Evolutionary conservation across 2,797 vertebrate species (phyloP), one percentile per base, ranked within the genome.

Genomic region (Gallinago nigripennis): DNA sequence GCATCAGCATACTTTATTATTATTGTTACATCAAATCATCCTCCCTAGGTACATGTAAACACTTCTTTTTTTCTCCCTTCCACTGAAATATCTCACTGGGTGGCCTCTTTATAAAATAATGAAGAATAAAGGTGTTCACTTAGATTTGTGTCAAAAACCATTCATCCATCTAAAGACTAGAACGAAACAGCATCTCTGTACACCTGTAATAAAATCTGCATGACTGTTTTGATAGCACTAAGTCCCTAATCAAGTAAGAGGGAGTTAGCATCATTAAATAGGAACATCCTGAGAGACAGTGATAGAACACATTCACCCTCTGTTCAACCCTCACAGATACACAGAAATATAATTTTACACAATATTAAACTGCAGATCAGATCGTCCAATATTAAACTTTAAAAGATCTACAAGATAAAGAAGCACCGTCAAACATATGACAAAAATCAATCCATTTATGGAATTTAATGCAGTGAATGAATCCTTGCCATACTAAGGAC

Each of bases 141-240:
- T 11, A 58, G 66, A 82, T 84, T 37, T 75, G 81, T 72, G 68
- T 73, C 18, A 76, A 64, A 64, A 86, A 17, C 46, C 4, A 64
- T 69, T 84, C 48, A 92, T 56, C 51, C 86, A 19, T 66, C 63
- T 41, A 17, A 92, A 78, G 84, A 84, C 70, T 3, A 73, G 75
- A 84, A 91, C 39, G 41, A 70, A 90, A n/a, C 68, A 82, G 56
- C 48, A 53, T 73, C 68, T 86, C 81, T 79, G 83, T 51, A 68
- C 53, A 80, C 68, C 82, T 73, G 66, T 70, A 93, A 92, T 93
- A 87, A 93, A 93, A 92, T 71, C 86, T 94, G 88, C 92, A 90
- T 64, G 88, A 51, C 78, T 95, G 76, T 84, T 88, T 18, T 79
- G 66, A 73, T 70, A 92, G 80, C 41, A n/a, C 58, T 3, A 54